These are phyloP conservation scores for Euplexia lucipara DNA, from an alignment of 2,888 invertebrate genomes.

Conservation along the genomic window DNA sequence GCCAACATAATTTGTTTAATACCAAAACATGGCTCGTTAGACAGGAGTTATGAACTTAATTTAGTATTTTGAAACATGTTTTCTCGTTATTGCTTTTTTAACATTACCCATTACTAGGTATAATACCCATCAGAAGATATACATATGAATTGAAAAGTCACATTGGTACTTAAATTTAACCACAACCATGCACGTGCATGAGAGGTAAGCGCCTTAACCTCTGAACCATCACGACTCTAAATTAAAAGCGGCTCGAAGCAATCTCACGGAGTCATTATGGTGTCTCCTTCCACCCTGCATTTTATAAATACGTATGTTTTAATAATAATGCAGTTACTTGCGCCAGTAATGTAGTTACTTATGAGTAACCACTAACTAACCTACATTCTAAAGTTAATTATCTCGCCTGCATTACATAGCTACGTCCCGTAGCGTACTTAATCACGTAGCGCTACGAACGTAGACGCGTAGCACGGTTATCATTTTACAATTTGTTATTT, in stretches of 20 bases:
- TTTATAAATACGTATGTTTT: slow-evolving; percentile 6
- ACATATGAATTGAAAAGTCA: too few relatives aligned
- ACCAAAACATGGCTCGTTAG: background rate
- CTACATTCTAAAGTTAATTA: slow-evolving; percentile 51
- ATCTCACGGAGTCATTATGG: too few relatives aligned
- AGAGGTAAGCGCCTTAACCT: too few relatives aligned
- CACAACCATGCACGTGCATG: too few relatives aligned
- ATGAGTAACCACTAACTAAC: too few relatives aligned
- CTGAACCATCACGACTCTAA: too few relatives aligned
- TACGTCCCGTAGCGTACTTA: slow-evolving; percentile 58
- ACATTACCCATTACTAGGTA: background rate
- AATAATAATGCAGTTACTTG: slow-evolving; percentile 26
- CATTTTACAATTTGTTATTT: slow-evolving; percentile 15
- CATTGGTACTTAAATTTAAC: too few relatives aligned
- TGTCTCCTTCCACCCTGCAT: too few relatives aligned
- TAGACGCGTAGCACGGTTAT: slow-evolving; percentile 57
- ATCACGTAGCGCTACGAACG: slow-evolving; percentile 66
- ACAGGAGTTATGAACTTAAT: background rate
- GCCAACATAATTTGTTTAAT: slow-evolving; percentile 5
- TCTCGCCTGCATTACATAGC: slow-evolving; percentile 44
- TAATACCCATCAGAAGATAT: too few relatives aligned
- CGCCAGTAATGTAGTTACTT: slow-evolving; percentile 31
- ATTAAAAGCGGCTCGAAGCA: too few relatives aligned
- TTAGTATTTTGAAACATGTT: background rate
- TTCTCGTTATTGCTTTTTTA: background rate